Percentiles rank a stretch among this genome's conserved stretches.
phyloP scores from a whole-genome alignment of 2,797 vertebrate genomes.

The Sarcoramphus papa region DNA sequence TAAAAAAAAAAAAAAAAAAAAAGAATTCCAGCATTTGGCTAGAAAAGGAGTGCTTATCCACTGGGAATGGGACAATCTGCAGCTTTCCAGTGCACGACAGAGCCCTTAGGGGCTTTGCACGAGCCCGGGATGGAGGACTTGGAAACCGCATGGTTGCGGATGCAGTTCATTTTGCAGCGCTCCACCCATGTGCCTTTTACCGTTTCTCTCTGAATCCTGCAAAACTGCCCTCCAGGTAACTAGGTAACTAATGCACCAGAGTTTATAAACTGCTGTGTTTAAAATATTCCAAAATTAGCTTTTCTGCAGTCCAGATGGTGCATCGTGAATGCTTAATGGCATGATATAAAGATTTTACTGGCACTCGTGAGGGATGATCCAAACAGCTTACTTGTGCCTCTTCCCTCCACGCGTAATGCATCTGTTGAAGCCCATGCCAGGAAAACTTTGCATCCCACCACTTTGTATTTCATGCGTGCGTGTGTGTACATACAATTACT shows the following conservation, averaged over 20 bases:
- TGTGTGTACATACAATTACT: neutral
- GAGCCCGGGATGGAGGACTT: neutral
- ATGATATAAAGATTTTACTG: neutral
- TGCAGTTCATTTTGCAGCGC: neutral
- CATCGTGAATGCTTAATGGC: neutral
- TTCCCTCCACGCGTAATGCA: neutral
- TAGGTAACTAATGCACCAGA: neutral
- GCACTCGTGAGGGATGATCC: neutral
- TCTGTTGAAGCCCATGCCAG: neutral
- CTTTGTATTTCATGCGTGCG: neutral
- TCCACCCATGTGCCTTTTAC: neutral
- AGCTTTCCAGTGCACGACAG: fast-evolving
- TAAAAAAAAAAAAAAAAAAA: neutral
- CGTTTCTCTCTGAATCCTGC: neutral
- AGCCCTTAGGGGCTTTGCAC: neutral
- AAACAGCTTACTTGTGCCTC: neutral
- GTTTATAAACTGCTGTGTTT: neutral
- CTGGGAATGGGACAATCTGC: neutral
- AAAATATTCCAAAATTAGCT: constrained; percentile 24
- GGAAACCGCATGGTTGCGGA: fast-evolving
- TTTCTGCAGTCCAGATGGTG: constrained; percentile 41
- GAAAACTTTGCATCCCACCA: constrained; percentile 3
- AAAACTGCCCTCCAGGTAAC: neutral
- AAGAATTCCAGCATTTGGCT: neutral
- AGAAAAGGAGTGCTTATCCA: neutral